Percentiles rank a stretch among this genome's conserved stretches.
These are phyloP conservation scores for Phodopus roborovskii DNA, from an alignment of 2,113 vertebrate genomes.

Conservation along the genomic window DNA sequence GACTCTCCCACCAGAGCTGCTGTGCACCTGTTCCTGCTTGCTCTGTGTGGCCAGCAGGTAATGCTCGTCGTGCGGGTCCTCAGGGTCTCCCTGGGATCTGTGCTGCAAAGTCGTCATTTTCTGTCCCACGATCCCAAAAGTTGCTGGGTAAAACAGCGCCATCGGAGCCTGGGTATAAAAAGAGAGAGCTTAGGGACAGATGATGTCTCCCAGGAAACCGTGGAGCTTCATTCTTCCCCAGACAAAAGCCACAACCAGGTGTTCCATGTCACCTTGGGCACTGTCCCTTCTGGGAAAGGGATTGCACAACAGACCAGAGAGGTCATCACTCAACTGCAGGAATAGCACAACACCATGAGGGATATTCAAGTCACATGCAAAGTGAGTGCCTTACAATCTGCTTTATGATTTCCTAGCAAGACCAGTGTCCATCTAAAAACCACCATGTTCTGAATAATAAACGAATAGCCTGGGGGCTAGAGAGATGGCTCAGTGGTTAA, in stretches of 20 bases:
- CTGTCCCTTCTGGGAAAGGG: neutral
- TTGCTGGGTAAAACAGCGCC: constrained; percentile 97
- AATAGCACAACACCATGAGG: neutral
- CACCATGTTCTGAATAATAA: neutral
- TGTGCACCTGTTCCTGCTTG: constrained; percentile 96
- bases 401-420: neutral
- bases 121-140: constrained; percentile 98
- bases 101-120: constrained; percentile 97
- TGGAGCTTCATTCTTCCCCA: neutral
- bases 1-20: neutral
- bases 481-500: neutral
- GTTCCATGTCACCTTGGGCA: neutral
- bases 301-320: neutral
- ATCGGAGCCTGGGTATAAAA: constrained; percentile 92
- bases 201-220: neutral
- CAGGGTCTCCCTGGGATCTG: constrained; percentile 95
- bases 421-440: neutral
- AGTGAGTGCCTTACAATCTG: neutral
- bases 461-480: neutral
- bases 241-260: neutral
- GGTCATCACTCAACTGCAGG: neutral
- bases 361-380: neutral
- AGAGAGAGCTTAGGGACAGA: neutral
- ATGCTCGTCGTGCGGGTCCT: constrained; percentile 98
- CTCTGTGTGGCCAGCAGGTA: constrained; percentile 97